Evolutionary conservation across 2,113 vertebrate genomes (phyloP), one percentile per base, ranked within the genome.

Genomic region (Eubucco bourcierii): DNA sequence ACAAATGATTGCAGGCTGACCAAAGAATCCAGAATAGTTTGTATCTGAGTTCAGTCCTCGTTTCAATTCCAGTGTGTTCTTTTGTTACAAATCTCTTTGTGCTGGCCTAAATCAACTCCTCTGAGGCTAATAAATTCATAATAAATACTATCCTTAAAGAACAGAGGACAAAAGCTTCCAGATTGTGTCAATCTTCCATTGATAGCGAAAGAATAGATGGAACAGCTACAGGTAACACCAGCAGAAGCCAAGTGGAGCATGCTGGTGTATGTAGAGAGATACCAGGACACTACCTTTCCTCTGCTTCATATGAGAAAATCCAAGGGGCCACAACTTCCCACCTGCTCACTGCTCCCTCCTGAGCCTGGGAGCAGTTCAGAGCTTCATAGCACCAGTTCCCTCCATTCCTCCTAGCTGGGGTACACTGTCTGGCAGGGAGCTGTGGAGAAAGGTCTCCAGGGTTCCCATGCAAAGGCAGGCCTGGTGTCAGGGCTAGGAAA

Each of bases 11-110:
- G 87, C 84, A 80, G 27, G 67, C 75, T 74, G 76, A 83, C 53
- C 53, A 75, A 93, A 90, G 88, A 63, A 41, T 10, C 37, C 39
- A 15, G 29, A 59, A 27, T 10, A 78, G 34, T 81, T 95, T 84
- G 81, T 55, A 66, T 75, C 60, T 20, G 73, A 90, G 68, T 75
- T 88, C 84, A 80, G 68, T 27, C 82, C 91, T 85, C 86, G 76
- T 91, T 91, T 93, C 56, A 77, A 11, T 63, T 88, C 53, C 46
- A 27, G 16, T 50, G 37, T 53, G 44, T 71, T 79, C 72, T 66
- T 44, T n/a, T 67, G 72, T 68, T 78, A 75, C 60, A 59, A 47
- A 60, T 41, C 52, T 80, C 50, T 63, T 59, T 77, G 60, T 63
- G 59, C 10, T 2, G 67, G 64, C 84, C 90, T 81, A 73, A 75